Percentiles rank a stretch among this genome's conserved stretches.
Conservation (phyloP, 2,113 vertebrate genomes). For the Salminus brasiliensis region DNA sequence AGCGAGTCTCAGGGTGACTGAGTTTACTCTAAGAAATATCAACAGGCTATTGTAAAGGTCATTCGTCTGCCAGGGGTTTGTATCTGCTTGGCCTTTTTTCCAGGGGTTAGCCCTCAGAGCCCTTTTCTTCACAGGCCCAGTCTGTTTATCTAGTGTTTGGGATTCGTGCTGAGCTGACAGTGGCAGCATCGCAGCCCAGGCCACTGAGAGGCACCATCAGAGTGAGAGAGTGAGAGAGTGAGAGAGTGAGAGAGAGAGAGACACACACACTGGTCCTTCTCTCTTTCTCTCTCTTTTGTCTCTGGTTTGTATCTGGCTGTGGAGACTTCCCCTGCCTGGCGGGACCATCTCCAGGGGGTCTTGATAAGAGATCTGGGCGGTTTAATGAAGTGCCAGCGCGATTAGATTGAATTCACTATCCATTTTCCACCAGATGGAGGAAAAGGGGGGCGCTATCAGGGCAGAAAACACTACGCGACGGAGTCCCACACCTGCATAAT, state of each 20-base stretch:
- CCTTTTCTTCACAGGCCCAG: background rate
- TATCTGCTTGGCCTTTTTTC: background rate
- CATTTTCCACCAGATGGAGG: constrained; percentile 53
- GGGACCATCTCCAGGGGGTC: constrained; percentile 44
- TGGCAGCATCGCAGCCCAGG: constrained; percentile 56
- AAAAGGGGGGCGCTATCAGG: constrained; percentile 54
- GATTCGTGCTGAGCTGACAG: constrained; percentile 66
- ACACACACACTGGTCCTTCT: constrained; percentile 42
- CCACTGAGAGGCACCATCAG: constrained; percentile 53
- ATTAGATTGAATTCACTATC: constrained; percentile 63
- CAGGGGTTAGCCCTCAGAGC: background rate
- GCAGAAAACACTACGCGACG: constrained; percentile 65
- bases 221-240: constrained; percentile 38
- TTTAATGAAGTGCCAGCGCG: constrained; percentile 63
- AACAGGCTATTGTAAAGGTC: constrained; percentile 52
- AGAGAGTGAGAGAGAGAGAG: too few species aligned
- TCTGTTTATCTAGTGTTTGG: constrained; percentile 51
- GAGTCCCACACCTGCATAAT: constrained; percentile 64
- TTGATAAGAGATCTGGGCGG: constrained; percentile 62
- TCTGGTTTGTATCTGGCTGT: constrained; percentile 38
- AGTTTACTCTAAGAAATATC: constrained; percentile 55
- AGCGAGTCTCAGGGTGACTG: constrained; percentile 19
- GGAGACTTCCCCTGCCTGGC: constrained; percentile 18
- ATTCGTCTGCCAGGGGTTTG: background rate
- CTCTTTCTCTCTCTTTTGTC: constrained; percentile 42